Evolutionary conservation across 2,113 vertebrate genomes (phyloP), one percentile per base, ranked within the genome.

Genomic region (Gnathonemus longibarbis): DNA sequence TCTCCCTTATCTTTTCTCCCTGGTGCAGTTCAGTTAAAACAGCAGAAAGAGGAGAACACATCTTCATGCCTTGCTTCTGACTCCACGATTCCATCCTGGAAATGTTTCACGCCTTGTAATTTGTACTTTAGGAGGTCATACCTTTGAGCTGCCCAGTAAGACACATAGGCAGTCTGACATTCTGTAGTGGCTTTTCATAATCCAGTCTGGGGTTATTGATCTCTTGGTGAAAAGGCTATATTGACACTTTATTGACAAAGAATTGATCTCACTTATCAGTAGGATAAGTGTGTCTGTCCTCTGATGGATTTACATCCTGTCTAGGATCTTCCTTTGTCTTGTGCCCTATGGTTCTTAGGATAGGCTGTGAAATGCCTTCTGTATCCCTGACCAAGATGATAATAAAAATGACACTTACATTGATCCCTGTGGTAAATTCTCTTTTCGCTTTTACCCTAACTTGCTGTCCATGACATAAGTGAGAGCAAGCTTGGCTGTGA

Each of bases 181-280:
- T 58, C 21, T 89, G 89, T 92, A 94, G 93, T 94, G 93, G 94
- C 94, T 93, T 94, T 93, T 92, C 92, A 84, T 91, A 91, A 89
- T 94, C 93, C 94, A 93, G 53, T 49, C 91, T 80, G 84, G 87
- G 92, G 94, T 90, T 70, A 88, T 91, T 95, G 93, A 92, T 95
- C 94, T 95, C 93, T 88, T 70, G 92, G 91, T 88, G 88, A 95
- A 94, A 94, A 93, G 89, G 88, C 90, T 93, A 94, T 70, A 70
- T 31, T 70, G 94, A 94, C 94, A 94, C 93, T 94, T 94, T 93
- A 96, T 95, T 93, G 94, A 96, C 93, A 92, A 91, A 90, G 93
- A 94, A 95, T 94, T 93, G 94, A 94, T 93, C 95, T 27, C 88
- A 62, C 91, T 93, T 93, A 91, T 94, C 91, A 9, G 91, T 93